Conservation (phyloP, 2,888 invertebrate genomes). For the Aradus depressus region DNA sequence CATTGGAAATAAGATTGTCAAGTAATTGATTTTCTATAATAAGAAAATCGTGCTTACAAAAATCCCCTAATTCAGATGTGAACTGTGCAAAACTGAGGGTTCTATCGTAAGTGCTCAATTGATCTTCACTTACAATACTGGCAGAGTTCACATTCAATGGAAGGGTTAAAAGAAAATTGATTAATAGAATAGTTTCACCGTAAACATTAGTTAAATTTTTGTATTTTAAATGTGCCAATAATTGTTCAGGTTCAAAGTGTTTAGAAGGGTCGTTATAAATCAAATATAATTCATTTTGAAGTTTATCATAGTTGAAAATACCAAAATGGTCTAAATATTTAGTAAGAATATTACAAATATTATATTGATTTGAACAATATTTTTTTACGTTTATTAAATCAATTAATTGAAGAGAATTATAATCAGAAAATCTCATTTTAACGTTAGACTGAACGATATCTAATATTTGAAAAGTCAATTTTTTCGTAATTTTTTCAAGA, state of each 20-base stretch:
- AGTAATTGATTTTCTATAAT: background rate
- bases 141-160: too few species aligned
- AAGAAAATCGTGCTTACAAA: background rate
- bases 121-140: background rate
- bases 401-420: background rate
- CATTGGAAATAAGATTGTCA: background rate
- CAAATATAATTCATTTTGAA: background rate
- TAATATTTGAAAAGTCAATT: background rate
- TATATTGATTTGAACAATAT: background rate
- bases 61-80: background rate
- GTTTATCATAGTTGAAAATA: background rate
- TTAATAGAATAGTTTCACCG: background rate
- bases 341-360: background rate
- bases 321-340: background rate
- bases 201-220: background rate
- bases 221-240: background rate
- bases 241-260: background rate
- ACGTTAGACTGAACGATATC: background rate
- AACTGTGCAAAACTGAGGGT: background rate
- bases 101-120: background rate
- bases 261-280: conserved; percentile 1
- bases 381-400: background rate
- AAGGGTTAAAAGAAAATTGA: background rate
- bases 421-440: background rate
- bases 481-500: background rate